Conservation (phyloP, 2,113 vertebrate genomes). For the Chelonoidis abingdonii region DNA sequence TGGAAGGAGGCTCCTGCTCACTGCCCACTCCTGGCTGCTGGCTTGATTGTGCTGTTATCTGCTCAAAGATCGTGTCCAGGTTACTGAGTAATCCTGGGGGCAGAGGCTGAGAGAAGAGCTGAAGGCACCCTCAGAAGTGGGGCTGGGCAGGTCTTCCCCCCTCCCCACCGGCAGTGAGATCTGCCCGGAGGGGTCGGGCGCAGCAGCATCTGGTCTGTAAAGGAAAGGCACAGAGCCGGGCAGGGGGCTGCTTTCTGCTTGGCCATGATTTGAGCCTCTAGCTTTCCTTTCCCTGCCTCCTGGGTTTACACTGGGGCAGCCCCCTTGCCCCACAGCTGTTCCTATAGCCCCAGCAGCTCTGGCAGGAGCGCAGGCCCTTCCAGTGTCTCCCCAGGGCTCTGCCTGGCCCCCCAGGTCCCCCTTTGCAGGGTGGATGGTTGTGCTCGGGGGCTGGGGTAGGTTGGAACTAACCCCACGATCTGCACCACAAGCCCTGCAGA, state of each 20-base stretch:
- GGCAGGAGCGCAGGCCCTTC: too few relatives aligned
- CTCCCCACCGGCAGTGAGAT: background rate
- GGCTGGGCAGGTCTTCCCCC: too few relatives aligned
- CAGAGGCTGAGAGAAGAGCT: background rate
- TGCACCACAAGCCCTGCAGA: too few relatives aligned
- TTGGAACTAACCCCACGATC: too few relatives aligned
- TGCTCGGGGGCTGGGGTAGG: too few relatives aligned
- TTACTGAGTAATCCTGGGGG: background rate
- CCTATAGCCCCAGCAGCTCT: too few relatives aligned
- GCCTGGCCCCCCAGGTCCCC: too few relatives aligned
- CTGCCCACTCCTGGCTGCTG: background rate
- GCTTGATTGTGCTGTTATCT: background rate
- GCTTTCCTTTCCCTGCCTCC: background rate
- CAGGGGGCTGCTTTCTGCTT: background rate
- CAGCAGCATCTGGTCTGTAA: background rate
- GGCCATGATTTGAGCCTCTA: background rate
- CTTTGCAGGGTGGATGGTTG: too few relatives aligned
- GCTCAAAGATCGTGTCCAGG: background rate
- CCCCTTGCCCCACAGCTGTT: too few relatives aligned
- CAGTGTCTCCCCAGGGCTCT: too few relatives aligned
- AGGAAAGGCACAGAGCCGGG: background rate
- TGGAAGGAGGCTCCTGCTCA: background rate
- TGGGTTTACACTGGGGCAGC: background rate
- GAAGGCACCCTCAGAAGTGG: background rate
- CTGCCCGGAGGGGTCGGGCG: too few relatives aligned